Base-by-base conservation (phyloP, 2,113 vertebrate species). In the Rhabdornis inornatus region DNA sequence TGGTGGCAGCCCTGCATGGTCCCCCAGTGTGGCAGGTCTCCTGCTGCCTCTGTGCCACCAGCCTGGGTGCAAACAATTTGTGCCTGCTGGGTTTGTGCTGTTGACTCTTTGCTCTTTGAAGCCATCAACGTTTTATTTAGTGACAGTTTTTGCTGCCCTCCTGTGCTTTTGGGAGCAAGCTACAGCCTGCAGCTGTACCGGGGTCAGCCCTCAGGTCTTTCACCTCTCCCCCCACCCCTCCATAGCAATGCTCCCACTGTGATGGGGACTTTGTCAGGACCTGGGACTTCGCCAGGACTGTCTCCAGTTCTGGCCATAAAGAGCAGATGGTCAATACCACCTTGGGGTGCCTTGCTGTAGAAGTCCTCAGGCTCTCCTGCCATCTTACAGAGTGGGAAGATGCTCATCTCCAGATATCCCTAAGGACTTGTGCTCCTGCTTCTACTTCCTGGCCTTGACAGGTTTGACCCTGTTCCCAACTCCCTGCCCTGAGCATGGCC, bases 21-120 rank as follows among this genome's bases (percentile, higher is more conserved):
- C 25, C 17, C 17, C 16, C 31, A 20, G 37, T 0, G 0, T 0
- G 2, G 15, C 68, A 80, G 20, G 9, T 42, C 35, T 83, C 23
- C 77, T 60, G 23, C 39, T 84, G 37, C 50, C 22, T 61, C 61
- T 0, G 0, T 35, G 45, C 7, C 39, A 49, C 14, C 55, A 77
- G 2, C 31, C 30, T 61, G 14, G 15, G 11, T 27, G 19, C 0
- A 2, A 83, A 31, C 15, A 28, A 1, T 52, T 47, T 40, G 39
- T 37, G 11, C 25, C 23, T 30, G 21, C 33, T 33, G 35, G 12
- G 21, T 65, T 83, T 8, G 6, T 45, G 55, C 50, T 63, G 55
- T n/a, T 0, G 0, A 2, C 17, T 27, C 24, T 21, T 55, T 15
- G 13, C 7, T 33, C 17, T 47, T 68, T 40, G 23, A 30, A 89